A percentile compares a stretch with the other conserved stretches of the same genome.
These are phyloP conservation scores for Morone chrysops DNA, from an alignment of 2,113 vertebrate genomes.

Conservation along the genomic window DNA sequence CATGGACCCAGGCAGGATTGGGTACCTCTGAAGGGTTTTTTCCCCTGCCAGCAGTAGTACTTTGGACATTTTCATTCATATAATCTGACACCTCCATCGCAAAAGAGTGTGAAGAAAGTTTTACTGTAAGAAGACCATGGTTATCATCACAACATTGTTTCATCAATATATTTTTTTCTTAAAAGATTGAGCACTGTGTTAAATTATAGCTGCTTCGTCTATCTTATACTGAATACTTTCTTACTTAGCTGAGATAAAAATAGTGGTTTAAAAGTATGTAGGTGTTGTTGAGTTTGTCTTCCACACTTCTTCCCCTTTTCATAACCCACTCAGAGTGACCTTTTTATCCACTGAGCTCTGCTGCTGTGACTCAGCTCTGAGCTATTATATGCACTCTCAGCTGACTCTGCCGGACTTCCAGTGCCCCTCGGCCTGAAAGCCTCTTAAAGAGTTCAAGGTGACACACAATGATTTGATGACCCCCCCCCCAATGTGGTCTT, in stretches of 20 bases:
- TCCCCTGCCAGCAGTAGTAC: background rate
- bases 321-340: background rate
- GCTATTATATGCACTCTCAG: background rate
- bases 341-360: conserved; percentile 24
- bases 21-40: background rate
- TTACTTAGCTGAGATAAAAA: background rate
- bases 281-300: background rate
- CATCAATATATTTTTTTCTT: background rate
- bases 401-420: background rate
- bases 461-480: conserved; percentile 9
- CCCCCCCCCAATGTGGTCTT: conserved; percentile 11
- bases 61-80: background rate
- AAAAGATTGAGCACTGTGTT: background rate
- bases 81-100: background rate
- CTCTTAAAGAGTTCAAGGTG: background rate
- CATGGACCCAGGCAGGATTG: background rate
- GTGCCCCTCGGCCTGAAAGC: background rate
- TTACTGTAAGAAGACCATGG: background rate
- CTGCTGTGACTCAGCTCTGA: conserved; percentile 39
- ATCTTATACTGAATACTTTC: background rate
- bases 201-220: background rate
- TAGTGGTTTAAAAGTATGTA: background rate
- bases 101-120: background rate
- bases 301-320: background rate
- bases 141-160: background rate